Evolutionary conservation across 2,888 invertebrate species (phyloP), one percentile per base, ranked within the genome.

Genomic region (Agrotis exclamationis): DNA sequence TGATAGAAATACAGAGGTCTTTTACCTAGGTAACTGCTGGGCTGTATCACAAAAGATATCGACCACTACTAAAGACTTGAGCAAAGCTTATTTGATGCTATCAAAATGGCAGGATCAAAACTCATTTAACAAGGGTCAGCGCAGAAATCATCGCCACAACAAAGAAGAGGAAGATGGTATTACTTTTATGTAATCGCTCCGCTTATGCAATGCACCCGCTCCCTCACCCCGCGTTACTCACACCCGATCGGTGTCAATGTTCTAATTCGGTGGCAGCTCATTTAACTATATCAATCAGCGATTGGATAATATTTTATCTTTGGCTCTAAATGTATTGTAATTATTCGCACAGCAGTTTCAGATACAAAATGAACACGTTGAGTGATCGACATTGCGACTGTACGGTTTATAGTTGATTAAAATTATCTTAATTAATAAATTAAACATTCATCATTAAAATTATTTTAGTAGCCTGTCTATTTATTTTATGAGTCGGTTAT

Each of bases 181-280:
- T 33, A 33, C 33, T 7, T 56, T 7, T 9, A 7, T 33, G n/a
- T n/a, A 60, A 68, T 48, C 87, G 85, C 87, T 85, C 51, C 72
- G 57, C 76, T 73, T 22, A 57, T 70, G 48, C 58, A 75, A 56
- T 56, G 33, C 68, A 54, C 3, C 51, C 73, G 9, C 68, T 63
- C n/a, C 76, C 58, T 39, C 58, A 83, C 88, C 86, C 88, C 86
- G 90, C 91, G 92, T 89, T 86, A 79, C 83, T 82, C 86, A 79
- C 83, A 72, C 76, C 79, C 75, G 69, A 86, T 82, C 77, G 86
- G 90, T 90, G 90, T 92, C 90, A 92, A 92, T 92, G 89, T 87
- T 89, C 86, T 87, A 92, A 92, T 90, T 93, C 83, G 86, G 85
- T 85, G 88, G 85, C 90, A 87, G 83, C 79, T 82, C 82, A 88